phyloP scores from a whole-genome alignment of 2,888 invertebrate species.

The Kuschelorhynchus macadamiae region DNA sequence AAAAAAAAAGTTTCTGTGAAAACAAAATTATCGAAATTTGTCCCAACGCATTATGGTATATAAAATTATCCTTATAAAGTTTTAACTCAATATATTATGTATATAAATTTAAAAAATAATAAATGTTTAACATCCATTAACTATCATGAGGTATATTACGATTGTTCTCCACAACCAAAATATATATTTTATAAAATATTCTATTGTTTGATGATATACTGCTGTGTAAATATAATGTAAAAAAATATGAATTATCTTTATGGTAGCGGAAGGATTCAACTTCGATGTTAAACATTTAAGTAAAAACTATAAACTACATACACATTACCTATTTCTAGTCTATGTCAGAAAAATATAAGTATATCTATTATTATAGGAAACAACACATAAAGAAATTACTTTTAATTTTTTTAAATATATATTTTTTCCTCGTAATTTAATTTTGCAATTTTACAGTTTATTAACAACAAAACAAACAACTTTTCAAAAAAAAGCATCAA shows the following conservation, averaged over 20 bases:
- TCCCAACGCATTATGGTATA: slow-evolving; percentile 51
- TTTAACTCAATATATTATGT: slow-evolving; percentile 35
- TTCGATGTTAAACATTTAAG: slow-evolving; percentile 68
- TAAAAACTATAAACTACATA: slow-evolving; percentile 47
- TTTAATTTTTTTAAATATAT: too few species aligned
- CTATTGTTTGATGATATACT: slow-evolving; percentile 37
- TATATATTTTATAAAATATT: slow-evolving; percentile 25
- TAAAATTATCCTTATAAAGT: slow-evolving; percentile 26
- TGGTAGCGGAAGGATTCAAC: slow-evolving; percentile 58
- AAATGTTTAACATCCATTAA: slow-evolving; percentile 65
- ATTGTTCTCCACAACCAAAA: slow-evolving; percentile 61
- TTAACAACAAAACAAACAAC: too few species aligned
- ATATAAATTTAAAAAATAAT: slow-evolving; percentile 55
- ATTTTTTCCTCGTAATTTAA: too few species aligned
- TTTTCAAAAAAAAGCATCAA: too few species aligned
- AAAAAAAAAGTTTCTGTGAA: slow-evolving; percentile 47
- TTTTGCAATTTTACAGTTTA: too few species aligned
- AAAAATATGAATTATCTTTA: slow-evolving; percentile 64
- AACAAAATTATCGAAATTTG: slow-evolving; percentile 39
- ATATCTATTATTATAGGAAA: too few species aligned
- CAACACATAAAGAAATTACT: too few species aligned
- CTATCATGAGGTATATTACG: slow-evolving; percentile 53
- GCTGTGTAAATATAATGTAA: slow-evolving; percentile 50
- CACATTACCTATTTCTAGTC: slow-evolving; percentile 24
- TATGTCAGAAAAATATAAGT: slow-evolving; percentile 21